These are phyloP conservation scores for Ametastegia equiseti DNA, from an alignment of 2,888 invertebrate genomes.

Conservation along the genomic window DNA sequence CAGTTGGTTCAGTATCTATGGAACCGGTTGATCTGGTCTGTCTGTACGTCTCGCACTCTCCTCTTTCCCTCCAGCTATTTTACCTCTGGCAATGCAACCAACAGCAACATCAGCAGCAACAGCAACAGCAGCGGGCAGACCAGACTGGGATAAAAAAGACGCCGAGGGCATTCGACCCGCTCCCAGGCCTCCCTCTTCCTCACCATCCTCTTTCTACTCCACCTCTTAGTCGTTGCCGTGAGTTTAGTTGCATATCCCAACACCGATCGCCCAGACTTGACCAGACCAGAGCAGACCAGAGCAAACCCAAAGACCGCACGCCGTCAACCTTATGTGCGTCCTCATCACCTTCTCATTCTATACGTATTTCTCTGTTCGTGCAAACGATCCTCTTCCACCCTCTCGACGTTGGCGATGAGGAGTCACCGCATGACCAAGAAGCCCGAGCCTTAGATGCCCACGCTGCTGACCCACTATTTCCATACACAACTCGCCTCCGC, in stretches of 20 bases:
- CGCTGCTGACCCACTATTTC: constrained; percentile 46
- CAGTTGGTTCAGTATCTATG: constrained; percentile 64
- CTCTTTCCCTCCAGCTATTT: constrained; percentile 49
- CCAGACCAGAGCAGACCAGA: no score
- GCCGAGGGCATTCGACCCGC: constrained; percentile 51
- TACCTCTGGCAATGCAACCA: no score
- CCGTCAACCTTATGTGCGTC: constrained; percentile 44
- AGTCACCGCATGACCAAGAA: constrained; percentile 22
- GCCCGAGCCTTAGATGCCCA: constrained; percentile 3
- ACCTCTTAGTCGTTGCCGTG: neutral
- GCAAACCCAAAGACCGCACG: constrained; percentile 31
- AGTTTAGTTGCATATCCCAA: constrained; percentile 41
- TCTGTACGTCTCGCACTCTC: constrained; percentile 54
- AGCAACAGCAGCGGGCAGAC: constrained; percentile 47
- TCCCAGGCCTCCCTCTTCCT: constrained; percentile 25
- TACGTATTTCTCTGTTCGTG: constrained; percentile 1
- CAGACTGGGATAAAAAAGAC: constrained; percentile 38
- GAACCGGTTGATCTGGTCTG: constrained; percentile 70
- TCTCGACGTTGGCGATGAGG: neutral
- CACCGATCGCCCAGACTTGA: constrained; percentile 29
- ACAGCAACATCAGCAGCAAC: no score
- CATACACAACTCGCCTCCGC: constrained; percentile 7
- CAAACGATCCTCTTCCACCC: constrained; percentile 18
- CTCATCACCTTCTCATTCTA: constrained; percentile 40
- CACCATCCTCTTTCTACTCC: constrained; percentile 29